Evolutionary conservation across 1,140 invertebrate genomes (phyloP), one percentile per base, ranked within the genome.

Genomic region (Pseudomyrmex dendroicus): DNA sequence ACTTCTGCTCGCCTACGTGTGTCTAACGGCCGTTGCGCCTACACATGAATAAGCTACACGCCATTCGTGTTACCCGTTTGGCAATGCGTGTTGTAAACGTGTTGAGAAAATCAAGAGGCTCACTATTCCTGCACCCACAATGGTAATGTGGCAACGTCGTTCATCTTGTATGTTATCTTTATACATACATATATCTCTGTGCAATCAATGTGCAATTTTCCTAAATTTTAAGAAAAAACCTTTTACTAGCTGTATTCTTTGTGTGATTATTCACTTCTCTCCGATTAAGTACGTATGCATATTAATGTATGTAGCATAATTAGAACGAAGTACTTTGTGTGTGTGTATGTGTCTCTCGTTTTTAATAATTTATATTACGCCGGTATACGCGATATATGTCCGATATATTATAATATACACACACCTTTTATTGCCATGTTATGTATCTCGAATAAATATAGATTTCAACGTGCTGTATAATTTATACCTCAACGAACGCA

Each of bases 201-300:
- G 83, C 74, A 85, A 89, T 91, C 87, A 88, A 84, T 89, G 84
- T 90, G 35, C 35, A 7, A 35, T 35, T 35, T 89, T 84, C 77
- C 68, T 90, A 89, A 84, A 89, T 84, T 89, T 89, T 35, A 35
- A 35, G 35, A 35, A 35, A 91, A 86, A 76, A 76, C 78, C 86
- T 89, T 83, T 74, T 72, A 63, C 83, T 86, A 84, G 83, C 68
- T 90, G 64, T 84, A 80, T 91, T 90, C 74, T 89, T 86, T 67
- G 78, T 66, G 59, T 35, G 35, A 7, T 35, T 35, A 35, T 35
- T 35, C 35, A 35, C 35, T 35, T 35, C 44, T 87, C 83, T 88
- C 62, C 25, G 52, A 88, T 78, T 85, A 70, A 70, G 20, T 70
- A 80, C 61, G 46, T 59, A 17, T 20, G n/a, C 20, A 46, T 66